Conservation (phyloP, 1,140 invertebrate species). For the Scaptomyza hsui region DNA sequence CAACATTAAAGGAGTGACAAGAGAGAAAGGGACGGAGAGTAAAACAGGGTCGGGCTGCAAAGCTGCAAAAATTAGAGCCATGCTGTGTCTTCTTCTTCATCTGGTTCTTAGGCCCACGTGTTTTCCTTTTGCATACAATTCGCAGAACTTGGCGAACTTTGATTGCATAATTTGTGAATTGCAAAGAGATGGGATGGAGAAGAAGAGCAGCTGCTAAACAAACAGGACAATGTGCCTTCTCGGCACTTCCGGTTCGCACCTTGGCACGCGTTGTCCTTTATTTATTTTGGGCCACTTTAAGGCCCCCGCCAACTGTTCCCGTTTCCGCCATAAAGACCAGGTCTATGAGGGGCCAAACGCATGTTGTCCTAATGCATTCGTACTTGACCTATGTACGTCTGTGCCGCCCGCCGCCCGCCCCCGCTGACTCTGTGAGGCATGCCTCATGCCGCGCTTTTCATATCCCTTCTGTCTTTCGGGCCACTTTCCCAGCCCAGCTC, state of each 20-base stretch:
- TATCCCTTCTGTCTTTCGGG: conserved; percentile 27
- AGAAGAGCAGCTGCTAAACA: conserved; percentile 41
- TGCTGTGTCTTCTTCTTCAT: not conserved
- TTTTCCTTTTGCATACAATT: conserved; percentile 4
- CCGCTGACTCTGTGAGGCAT: conserved; percentile 52
- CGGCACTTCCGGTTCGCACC: conserved; percentile 64
- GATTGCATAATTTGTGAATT: conserved; percentile 61
- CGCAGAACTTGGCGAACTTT: conserved; percentile 44
- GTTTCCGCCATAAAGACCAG: conserved; percentile 37
- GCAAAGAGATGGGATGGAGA: not conserved
- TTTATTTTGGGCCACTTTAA: conserved; percentile 30
- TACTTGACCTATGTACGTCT: conserved; percentile 62
- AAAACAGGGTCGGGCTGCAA: conserved; percentile 23
- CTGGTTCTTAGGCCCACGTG: conserved; percentile 8
- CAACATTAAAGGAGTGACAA: conserved; percentile 21
- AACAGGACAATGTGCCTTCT: not conserved
- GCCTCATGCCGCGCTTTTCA: conserved; percentile 71
- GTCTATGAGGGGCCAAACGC: conserved; percentile 13
- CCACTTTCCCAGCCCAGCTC: conserved; percentile 27
- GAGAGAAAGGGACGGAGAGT: conserved; percentile 14
- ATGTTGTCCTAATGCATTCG: conserved; percentile 48
- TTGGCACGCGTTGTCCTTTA: conserved; percentile 64
- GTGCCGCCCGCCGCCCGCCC: conserved; percentile 45
- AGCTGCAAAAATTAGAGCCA: conserved; percentile 19
- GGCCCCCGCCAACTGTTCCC: conserved; percentile 51